Evolutionary conservation across 1,140 invertebrate species (phyloP).

Genomic region (Pristionchus pacificus): DNA sequence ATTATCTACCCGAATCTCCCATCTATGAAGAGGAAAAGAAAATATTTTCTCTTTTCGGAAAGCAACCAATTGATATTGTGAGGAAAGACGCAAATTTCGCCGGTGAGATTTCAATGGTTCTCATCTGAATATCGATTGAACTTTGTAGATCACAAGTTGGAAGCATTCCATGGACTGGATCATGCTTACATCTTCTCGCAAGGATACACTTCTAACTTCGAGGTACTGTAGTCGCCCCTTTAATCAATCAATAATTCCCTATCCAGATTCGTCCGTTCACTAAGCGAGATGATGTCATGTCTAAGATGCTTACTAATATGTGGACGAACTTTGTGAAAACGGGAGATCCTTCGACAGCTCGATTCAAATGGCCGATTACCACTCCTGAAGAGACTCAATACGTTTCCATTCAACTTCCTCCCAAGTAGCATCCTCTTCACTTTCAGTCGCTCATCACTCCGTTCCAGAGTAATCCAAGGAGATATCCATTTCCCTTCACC

Average conservation of each 20-base stretch:
- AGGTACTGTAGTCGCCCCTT: conserved; percentile 3
- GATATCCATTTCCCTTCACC: conserved; percentile 49
- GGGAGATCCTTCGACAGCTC: conserved; percentile 49
- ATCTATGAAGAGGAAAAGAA: conserved; percentile 49
- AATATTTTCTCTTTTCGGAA: conserved; percentile 48
- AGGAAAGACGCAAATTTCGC: conserved; percentile 40
- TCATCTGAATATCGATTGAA: conserved; percentile 24
- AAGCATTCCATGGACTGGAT: conserved; percentile 54
- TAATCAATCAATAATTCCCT: neutral
- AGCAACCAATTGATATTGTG: conserved; percentile 41
- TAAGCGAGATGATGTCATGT: conserved; percentile 50
- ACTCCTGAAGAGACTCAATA: conserved; percentile 30
- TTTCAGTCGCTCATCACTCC: neutral
- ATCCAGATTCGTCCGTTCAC: conserved; percentile 44
- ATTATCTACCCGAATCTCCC: conserved; percentile 48
- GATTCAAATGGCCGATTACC: conserved; percentile 19
- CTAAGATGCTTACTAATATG: conserved; percentile 50
- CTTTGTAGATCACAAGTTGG: conserved; percentile 20
- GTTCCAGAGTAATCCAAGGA: conserved; percentile 46
- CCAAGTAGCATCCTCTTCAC: conserved; percentile 37
- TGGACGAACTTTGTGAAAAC: conserved; percentile 50
- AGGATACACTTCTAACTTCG: conserved; percentile 54
- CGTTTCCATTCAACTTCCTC: conserved; percentile 48
- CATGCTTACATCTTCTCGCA: conserved; percentile 55
- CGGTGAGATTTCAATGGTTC: conserved; percentile 15